A percentile compares a stretch with the other conserved stretches of the same genome.
These are phyloP conservation scores for Gasteruption jaculator DNA, from an alignment of 2,888 invertebrate genomes.

Conservation along the genomic window DNA sequence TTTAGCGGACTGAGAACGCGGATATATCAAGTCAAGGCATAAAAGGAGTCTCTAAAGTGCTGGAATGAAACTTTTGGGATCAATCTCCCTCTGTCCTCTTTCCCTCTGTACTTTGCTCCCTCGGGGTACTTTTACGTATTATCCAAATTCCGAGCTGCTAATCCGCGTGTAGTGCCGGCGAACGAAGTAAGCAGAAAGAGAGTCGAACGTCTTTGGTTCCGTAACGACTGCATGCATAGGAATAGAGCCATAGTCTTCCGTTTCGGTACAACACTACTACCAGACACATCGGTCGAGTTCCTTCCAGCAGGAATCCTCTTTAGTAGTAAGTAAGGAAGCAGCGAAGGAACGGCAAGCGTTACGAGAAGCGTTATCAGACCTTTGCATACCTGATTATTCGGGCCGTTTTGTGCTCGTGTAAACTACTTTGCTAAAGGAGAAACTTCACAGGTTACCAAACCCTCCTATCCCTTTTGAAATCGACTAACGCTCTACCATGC, in stretches of 20 bases:
- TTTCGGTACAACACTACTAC: constrained; percentile 5
- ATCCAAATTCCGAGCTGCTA: constrained; percentile 30
- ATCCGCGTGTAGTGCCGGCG: constrained; percentile 27
- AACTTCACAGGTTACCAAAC: constrained; percentile 15
- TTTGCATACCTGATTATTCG: constrained; percentile 43
- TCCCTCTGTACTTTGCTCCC: neutral
- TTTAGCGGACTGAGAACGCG: too few relatives aligned
- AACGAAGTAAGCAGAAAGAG: constrained; percentile 25
- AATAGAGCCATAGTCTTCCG: too few relatives aligned
- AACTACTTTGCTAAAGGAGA: constrained; percentile 30
- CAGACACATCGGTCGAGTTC: too few relatives aligned
- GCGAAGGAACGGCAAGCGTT: constrained; percentile 21
- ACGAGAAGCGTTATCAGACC: constrained; percentile 37
- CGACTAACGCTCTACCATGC: constrained; percentile 5
- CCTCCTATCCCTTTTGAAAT: constrained; percentile 6
- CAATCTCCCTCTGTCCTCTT: constrained; percentile 16
- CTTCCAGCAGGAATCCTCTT: too few relatives aligned
- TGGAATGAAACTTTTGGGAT: too few relatives aligned
- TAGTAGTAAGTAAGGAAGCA: constrained; percentile 13
- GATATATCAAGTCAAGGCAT: too few relatives aligned
- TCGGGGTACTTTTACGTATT: constrained; percentile 28
- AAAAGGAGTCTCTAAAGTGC: too few relatives aligned
- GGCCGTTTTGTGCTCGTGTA: constrained; percentile 30
- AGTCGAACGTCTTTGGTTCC: too few relatives aligned
- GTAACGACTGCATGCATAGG: too few relatives aligned